Evolutionary conservation across 2,113 vertebrate species (phyloP), one percentile per base, ranked within the genome.

Genomic region (Ammodytes marinus): DNA sequence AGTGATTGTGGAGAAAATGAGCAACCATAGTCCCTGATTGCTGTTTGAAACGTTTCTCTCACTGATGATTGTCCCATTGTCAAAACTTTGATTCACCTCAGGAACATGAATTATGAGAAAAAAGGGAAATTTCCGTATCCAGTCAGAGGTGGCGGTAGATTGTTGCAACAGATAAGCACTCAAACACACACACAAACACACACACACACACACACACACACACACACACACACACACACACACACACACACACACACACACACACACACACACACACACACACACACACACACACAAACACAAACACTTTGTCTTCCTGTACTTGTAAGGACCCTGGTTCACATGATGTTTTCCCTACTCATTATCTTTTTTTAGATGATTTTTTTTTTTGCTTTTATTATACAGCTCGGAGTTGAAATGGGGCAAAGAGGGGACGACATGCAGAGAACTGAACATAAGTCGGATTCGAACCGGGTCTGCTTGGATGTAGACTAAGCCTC

Each of bases 51-150:
- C 6, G 55, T 70, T 65, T 52, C 58, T 19, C 46, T 66, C 65
- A 8, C 35, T 37, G 61, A 49, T 86, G 84, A 89, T 83, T 89
- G 83, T 47, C 74, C 68, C 63, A 63, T 88, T 92, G 79, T 89
- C 43, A 46, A 59, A 49, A 39, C 35, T 50, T 37, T 5, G 49
- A 59, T 70, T 64, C 17, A 19, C 68, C 55, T 70, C 9, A 15
- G 7, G 43, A 14, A 77, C 57, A 49, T 40, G 49, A 17, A 10
- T 1, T 4, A 14, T 7, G 55, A 27, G 10, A 17, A 6, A 42
- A 17, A 35, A 40, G 6, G 27, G 5, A 4, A 0, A 43, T 49
- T 43, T 57, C 43, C 12, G 59, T 11, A 0, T n/a, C 27, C 39
- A 17, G 47, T 60, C 59, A 58, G 53, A 71, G 64, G 63, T 65